Percentiles rank a stretch among this genome's conserved stretches.
phyloP scores from a whole-genome alignment of 2,797 vertebrate genomes.

The Sebastes cheni region DNA sequence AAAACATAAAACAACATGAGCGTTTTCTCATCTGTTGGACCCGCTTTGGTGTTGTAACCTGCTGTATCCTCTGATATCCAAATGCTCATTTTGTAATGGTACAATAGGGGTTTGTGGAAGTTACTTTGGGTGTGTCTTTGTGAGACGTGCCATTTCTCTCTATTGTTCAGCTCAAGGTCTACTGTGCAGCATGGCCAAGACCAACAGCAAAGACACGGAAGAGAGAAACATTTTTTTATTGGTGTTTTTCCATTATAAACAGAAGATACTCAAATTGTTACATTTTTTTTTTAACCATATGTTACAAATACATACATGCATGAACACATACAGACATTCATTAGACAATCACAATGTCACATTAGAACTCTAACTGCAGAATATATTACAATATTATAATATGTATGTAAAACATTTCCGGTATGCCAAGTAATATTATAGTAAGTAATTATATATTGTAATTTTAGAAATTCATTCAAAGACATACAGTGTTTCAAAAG shows the following conservation, averaged over 20 bases:
- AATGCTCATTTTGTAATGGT: not conserved
- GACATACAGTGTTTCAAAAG: not conserved
- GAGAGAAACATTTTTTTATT: not conserved
- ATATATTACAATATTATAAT: not conserved
- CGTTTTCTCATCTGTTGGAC: not conserved
- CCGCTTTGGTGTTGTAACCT: not conserved
- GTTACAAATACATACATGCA: not conserved
- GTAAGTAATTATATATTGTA: not conserved
- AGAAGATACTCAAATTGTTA: no score
- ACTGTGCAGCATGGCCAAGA: not conserved
- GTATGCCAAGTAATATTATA: not conserved
- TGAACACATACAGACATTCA: not conserved
- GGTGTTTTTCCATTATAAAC: no score
- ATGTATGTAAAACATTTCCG: not conserved
- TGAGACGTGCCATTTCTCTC: not conserved
- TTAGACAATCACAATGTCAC: not conserved
- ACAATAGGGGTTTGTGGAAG: not conserved
- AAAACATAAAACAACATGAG: slow-evolving; percentile 3
- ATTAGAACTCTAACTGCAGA: not conserved
- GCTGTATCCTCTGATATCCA: not conserved
- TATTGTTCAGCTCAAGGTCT: not conserved
- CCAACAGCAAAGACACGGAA: not conserved
- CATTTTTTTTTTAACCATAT: no score
- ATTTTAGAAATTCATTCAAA: not conserved
- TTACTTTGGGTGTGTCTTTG: not conserved